A percentile compares a stretch with the other conserved stretches of the same genome.
These are phyloP conservation scores for Dromococcyx pavoninus DNA, from an alignment of 2,797 vertebrate genomes.

Conservation along the genomic window DNA sequence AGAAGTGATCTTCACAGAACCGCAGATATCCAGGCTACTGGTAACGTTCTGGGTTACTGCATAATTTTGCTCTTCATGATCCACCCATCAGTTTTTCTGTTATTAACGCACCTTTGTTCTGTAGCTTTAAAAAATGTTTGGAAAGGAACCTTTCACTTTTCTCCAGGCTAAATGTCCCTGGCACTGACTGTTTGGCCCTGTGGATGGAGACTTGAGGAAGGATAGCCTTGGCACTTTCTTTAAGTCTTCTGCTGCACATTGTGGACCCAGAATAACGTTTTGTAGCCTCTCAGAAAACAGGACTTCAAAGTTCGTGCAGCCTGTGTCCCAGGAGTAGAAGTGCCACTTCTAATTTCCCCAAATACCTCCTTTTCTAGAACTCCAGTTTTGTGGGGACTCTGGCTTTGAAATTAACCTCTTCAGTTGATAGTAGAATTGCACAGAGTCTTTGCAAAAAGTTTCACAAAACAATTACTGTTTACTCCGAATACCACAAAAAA, in stretches of 20 bases:
- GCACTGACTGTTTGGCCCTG: not conserved
- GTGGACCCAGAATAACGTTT: not conserved
- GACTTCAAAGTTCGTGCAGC: not conserved
- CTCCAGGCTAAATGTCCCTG: not conserved
- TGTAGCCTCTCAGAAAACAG: not conserved
- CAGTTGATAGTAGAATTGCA: not conserved
- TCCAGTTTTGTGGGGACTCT: not conserved
- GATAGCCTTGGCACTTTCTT: not conserved
- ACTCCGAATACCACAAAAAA: not conserved
- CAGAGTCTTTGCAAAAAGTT: not conserved
- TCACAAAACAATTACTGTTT: not conserved
- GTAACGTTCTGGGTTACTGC: not conserved
- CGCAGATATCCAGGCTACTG: not conserved
- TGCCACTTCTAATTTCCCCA: not conserved
- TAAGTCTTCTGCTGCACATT: not conserved
- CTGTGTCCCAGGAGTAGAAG: not conserved
- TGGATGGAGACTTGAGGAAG: not conserved
- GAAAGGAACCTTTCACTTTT: not conserved
- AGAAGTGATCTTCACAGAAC: not conserved
- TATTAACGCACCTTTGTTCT: not conserved
- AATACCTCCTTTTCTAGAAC: not conserved
- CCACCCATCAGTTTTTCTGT: not conserved
- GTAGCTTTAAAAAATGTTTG: not conserved
- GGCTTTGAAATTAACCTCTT: not conserved
- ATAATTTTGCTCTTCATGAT: not conserved